These are phyloP conservation scores for Rhabdomys dilectus DNA, from an alignment of 2,113 vertebrate species.

Conservation along the genomic window DNA sequence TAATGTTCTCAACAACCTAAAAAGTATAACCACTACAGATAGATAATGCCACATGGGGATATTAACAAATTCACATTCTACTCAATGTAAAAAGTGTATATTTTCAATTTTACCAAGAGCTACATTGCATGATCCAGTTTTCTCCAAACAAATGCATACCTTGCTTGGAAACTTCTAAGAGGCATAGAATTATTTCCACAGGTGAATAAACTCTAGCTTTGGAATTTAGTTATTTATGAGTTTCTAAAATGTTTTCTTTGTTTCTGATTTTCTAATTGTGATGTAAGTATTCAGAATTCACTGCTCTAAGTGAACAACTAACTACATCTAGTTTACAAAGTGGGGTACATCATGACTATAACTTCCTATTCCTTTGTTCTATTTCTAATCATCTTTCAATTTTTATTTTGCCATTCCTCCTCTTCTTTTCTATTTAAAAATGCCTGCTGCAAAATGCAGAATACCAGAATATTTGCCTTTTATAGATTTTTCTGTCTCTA, in stretches of 20 bases:
- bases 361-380: background rate
- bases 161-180: background rate
- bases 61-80: constrained; percentile 2
- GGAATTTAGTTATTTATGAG: background rate
- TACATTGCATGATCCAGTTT: background rate
- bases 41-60: background rate
- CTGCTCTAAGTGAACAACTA: background rate
- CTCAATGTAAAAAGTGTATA: background rate
- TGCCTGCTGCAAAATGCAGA: background rate
- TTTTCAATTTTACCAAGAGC: background rate
- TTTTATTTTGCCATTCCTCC: background rate
- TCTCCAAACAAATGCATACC: constrained; percentile 6
- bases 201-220: background rate
- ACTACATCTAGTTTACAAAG: constrained; percentile 32
- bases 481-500: constrained; percentile 50
- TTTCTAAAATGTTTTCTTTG: background rate
- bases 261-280: background rate
- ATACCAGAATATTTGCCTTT: constrained; percentile 68
- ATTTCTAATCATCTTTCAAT: background rate
- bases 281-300: background rate
- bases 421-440: background rate
- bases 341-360: accelerated
- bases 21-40: background rate
- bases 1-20: constrained; percentile 23
- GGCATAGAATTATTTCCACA: background rate